Conservation (phyloP, 2,797 vertebrate species). For the Notolabrus celidotus region DNA sequence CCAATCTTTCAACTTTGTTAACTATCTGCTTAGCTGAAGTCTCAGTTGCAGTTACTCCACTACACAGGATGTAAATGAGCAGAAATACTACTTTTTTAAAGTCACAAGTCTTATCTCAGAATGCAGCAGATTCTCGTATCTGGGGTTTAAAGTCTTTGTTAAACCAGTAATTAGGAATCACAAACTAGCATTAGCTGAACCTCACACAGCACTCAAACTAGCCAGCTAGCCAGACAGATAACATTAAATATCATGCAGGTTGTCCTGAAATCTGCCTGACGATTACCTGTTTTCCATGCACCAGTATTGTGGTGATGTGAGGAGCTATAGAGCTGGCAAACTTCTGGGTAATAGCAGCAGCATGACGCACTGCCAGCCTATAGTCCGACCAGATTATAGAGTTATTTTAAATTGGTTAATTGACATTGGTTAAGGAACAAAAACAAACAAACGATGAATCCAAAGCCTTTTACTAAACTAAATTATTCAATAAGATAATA, state of each 20-base stretch:
- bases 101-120: background rate
- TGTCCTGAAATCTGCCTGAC: slow-evolving; percentile 47
- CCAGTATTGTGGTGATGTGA: slow-evolving; percentile 97
- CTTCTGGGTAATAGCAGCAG: slow-evolving; percentile 93
- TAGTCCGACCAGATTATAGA: slow-evolving; percentile 66
- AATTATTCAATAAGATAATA: background rate
- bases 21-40: background rate
- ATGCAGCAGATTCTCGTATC: background rate
- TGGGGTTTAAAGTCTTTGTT: background rate
- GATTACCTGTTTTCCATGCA: slow-evolving; percentile 98
- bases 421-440: background rate
- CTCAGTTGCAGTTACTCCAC: background rate
- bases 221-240: slow-evolving; percentile 47
- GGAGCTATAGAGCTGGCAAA: slow-evolving; percentile 95
- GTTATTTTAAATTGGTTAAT: slow-evolving; percentile 36
- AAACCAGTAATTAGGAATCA: slow-evolving; percentile 2
- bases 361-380: slow-evolving; percentile 94
- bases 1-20: too few species aligned
- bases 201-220: slow-evolving; percentile 61
- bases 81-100: background rate
- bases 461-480: background rate
- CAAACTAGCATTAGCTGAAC: slow-evolving; percentile 12
- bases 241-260: slow-evolving; percentile 73
- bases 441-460: background rate
- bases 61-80: background rate